Evolutionary conservation across 1,140 invertebrate genomes (phyloP).

Genomic region (Leptopilina boulardi): DNA sequence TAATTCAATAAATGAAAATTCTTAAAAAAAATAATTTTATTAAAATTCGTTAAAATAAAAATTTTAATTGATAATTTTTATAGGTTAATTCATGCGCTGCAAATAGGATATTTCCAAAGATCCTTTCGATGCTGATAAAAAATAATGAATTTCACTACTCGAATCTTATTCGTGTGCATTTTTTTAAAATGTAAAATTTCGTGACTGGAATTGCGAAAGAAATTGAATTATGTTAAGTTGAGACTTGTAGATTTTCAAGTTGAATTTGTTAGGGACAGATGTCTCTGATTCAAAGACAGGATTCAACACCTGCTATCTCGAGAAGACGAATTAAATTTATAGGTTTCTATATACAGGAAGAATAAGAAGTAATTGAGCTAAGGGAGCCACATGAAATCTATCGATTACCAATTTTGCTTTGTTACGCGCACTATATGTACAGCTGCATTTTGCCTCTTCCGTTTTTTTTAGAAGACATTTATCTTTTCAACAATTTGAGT

Average conservation of each 20-base stretch:
- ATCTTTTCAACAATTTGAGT: not conserved
- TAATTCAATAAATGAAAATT: too few relatives aligned
- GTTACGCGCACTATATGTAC: constrained; percentile 5
- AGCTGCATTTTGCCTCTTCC: not conserved
- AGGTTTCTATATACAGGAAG: constrained; percentile 20
- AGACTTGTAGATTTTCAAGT: not conserved
- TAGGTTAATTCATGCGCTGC: too few relatives aligned
- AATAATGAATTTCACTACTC: too few relatives aligned
- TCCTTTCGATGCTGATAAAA: too few relatives aligned
- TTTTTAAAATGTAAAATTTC: not conserved
- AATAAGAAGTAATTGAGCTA: constrained; percentile 7
- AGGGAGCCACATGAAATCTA: constrained; percentile 23
- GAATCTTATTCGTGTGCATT: not conserved
- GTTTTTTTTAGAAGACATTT: not conserved
- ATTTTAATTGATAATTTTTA: too few relatives aligned
- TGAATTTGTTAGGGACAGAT: constrained; percentile 16
- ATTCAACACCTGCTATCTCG: constrained; percentile 15
- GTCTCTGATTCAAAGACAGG: constrained; percentile 6
- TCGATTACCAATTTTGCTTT: constrained; percentile 21
- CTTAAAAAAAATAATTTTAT: too few relatives aligned
- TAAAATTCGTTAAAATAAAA: too few relatives aligned
- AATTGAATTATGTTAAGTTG: constrained; percentile 3
- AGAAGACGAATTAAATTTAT: constrained; percentile 35
- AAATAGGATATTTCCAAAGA: too few relatives aligned
- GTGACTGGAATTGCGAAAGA: not conserved